phyloP scores from a whole-genome alignment of 2,113 vertebrate species.

The Sigmodon hispidus region DNA sequence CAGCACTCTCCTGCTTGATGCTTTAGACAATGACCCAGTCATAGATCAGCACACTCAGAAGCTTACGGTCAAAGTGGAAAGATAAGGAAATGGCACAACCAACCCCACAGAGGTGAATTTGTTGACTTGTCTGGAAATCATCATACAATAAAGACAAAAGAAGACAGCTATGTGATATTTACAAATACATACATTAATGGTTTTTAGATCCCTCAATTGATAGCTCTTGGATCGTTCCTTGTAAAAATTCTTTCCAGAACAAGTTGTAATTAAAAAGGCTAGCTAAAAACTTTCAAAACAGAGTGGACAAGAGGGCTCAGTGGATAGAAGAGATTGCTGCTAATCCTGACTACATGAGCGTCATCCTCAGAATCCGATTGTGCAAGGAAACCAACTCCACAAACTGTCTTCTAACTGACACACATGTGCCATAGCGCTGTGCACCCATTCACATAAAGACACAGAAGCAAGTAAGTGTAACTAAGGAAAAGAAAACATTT shows the following conservation, averaged over 20 bases:
- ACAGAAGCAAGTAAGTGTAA: too few species aligned
- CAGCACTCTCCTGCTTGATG: background rate
- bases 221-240: slow-evolving; percentile 8
- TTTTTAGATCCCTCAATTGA: slow-evolving; percentile 14
- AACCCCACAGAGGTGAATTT: background rate
- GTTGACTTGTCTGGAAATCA: background rate
- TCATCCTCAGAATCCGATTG: background rate
- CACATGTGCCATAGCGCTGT: too few species aligned
- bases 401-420: background rate
- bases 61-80: background rate
- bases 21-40: background rate
- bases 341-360: background rate
- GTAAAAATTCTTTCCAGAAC: slow-evolving; percentile 50
- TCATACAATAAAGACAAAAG: background rate
- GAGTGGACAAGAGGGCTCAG: background rate
- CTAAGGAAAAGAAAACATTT: background rate
- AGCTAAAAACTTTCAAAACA: slow-evolving; percentile 41
- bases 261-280: slow-evolving; percentile 48
- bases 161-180: background rate
- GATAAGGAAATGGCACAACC: background rate
- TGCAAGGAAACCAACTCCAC: too few species aligned
- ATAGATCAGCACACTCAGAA: background rate
- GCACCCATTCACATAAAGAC: background rate
- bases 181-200: background rate
- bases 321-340: background rate